Evolutionary conservation across 2,888 invertebrate species (phyloP).

Genomic region (Plutella xylostella): DNA sequence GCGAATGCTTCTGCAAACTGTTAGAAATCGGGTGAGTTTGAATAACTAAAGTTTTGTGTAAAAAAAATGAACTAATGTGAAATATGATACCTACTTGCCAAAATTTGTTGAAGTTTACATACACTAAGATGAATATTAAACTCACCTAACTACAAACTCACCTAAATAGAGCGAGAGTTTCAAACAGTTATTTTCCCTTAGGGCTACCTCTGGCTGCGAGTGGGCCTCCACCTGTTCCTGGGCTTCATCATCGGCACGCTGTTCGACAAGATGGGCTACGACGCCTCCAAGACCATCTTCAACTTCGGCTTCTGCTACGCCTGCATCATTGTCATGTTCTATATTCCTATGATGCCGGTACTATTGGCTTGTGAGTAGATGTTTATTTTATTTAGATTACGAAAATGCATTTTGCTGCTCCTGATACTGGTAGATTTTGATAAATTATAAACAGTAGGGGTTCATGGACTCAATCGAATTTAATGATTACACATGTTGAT

Average conservation of each 20-base stretch:
- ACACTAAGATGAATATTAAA: too few relatives aligned
- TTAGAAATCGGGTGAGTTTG: constrained; percentile 74
- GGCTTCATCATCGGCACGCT: constrained; percentile 77
- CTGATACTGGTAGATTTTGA: too few relatives aligned
- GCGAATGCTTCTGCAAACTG: constrained; percentile 80
- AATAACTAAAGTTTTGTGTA: neutral
- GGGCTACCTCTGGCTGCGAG: constrained; percentile 78
- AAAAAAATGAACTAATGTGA: too few relatives aligned
- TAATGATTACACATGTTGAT: too few relatives aligned
- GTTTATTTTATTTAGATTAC: too few relatives aligned
- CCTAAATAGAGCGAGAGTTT: too few relatives aligned
- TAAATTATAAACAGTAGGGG: too few relatives aligned
- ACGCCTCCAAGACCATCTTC: constrained; percentile 84
- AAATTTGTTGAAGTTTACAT: neutral
- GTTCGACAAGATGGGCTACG: constrained; percentile 80
- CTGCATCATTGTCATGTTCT: constrained; percentile 82
- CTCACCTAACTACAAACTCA: too few relatives aligned
- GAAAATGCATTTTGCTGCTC: too few relatives aligned
- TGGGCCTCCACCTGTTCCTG: constrained; percentile 75
- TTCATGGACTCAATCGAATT: too few relatives aligned
- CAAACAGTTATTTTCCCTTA: constrained; percentile 41
- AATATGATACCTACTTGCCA: neutral
- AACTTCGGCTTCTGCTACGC: constrained; percentile 89
- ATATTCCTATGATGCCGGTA: constrained; percentile 86
- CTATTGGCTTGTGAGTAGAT: constrained; percentile 80